Base-by-base conservation (phyloP, 1,140 invertebrate species). In the Cyclina sinensis region DNA sequence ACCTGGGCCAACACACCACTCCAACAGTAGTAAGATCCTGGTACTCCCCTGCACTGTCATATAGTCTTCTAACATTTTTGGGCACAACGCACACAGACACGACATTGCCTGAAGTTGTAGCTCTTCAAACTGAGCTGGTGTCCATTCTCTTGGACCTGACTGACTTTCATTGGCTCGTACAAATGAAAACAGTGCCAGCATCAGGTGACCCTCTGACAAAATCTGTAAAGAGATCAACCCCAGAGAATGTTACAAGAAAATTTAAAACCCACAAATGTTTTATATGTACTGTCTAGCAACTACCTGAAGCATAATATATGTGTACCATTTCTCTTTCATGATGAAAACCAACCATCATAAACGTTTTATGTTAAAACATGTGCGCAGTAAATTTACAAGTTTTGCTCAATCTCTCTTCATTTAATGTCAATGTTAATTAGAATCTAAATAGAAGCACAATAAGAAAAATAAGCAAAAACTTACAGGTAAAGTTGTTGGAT, bases 71-170 rank as follows among this genome's bases (percentile, higher is more conserved):
- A 94, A 74, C 93, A 96, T 93, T 35, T 94, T 83, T 11, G 95
- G 95, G 51, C 93, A 93, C n/a, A 96, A 85, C 0, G 93, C 94
- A 78, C 93, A 93, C 54, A 96, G 87, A 62, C 93, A 93, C 0
- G 94, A 88, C 90, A 96, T 93, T 0, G 95, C 95, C 48, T 94
- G 94, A 14, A 95, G 94, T 88, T 96, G 95, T 9, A 96, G 85
- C 86, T 96, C 95, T 86, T 96, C 95, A 93, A 95, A 95, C 92
- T 96, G 94, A 12, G 95, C 93, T 18, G 91, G 90, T n/a, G 93
- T 94, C 95, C 94, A 95, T 30, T 95, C 94, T 21, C 91, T 70
- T 0, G 93, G 92, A 9, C 84, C 88, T 21, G 88, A 91, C 18
- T 90, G 91, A 65, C 91, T 93, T 73, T 95, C 94, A 89, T 94